Base-by-base conservation (phyloP, 2,888 invertebrate genomes). In the Drosophila mulleri region DNA sequence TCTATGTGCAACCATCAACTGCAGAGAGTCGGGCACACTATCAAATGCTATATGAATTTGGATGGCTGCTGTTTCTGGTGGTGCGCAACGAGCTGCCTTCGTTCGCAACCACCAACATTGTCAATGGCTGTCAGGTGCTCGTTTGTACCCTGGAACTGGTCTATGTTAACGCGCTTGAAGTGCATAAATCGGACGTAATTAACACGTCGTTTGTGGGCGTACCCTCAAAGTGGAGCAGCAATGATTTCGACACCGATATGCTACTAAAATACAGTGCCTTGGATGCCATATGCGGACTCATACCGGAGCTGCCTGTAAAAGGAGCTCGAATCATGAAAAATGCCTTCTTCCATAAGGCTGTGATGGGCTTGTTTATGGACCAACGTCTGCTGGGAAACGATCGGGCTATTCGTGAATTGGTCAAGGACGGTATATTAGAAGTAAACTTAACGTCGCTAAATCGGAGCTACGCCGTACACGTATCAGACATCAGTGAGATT, bases 31-130 rank as follows among this genome's bases (percentile, higher is more conserved):
- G 48, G 1, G 12, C 61, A 1, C 59, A 76, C 3, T 84, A 88
- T 39, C 60, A 78, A 5, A 67, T 73, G 45, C 42, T 89, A 0
- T 89, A 77, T 42, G 85, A 88, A 12, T 78, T 86, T 32, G 78
- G 89, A 4, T 86, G 86, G 86, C 63, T 86, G 1, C 45, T 86
- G 7, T 86, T 89, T 29, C 67, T 86, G 14, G 54, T 70, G 35
- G 60, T 74, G 2, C 80, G 89, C 6, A 89, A 82, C 29, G 81
- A 80, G 37, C 32, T 88, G 35, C 84, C 80, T 1, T 35, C 68
- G 1, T 68, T 76, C 44, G 60, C 61, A 1, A 71, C 72, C 2
- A 45, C 16, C 11, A 81, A 72, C 37, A 60, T 88, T 3, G 62
- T 84, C 16, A 67, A 66, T 32, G 75, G 79, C 14, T 84, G 76